A percentile compares a stretch with the other conserved stretches of the same genome.
Evolutionary conservation across 2,113 vertebrate species (phyloP).

Genomic region (Harpagus bidentatus): DNA sequence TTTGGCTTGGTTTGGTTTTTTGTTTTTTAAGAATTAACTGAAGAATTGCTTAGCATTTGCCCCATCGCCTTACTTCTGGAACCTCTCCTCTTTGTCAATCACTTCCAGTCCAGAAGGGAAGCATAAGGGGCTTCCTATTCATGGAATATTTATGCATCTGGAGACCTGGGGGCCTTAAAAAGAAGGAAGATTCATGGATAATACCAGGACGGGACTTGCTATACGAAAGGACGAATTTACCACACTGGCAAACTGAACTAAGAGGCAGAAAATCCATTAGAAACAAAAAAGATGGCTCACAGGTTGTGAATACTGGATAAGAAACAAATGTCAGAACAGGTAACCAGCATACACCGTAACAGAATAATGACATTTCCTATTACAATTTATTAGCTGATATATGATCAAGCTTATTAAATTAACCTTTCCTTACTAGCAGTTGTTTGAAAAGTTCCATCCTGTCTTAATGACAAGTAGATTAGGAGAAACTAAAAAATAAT

Average conservation of each 20-base stretch:
- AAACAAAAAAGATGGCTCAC: not conserved
- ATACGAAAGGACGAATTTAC: not conserved
- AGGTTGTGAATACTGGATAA: not conserved
- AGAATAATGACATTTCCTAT: not conserved
- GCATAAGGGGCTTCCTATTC: constrained; percentile 20
- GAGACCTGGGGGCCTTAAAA: constrained; percentile 16
- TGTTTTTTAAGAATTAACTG: not conserved
- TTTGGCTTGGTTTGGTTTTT: not conserved
- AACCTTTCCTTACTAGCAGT: not conserved
- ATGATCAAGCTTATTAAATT: not conserved
- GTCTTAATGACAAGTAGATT: not conserved
- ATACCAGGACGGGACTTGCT: not conserved
- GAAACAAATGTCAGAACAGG: not conserved
- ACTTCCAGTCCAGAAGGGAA: not conserved
- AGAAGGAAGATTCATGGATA: constrained; percentile 43
- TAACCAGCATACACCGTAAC: not conserved
- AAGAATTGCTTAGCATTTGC: not conserved
- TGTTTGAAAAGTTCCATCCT: not conserved
- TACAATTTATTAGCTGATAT: not conserved
- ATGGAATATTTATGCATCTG: constrained; percentile 56
- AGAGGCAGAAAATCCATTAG: not conserved
- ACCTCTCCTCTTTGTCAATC: not conserved
- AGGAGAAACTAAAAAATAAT: not conserved
- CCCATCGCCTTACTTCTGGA: not conserved
- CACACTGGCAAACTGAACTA: not conserved